Conservation (phyloP, 1,140 invertebrate species). For the Lordiphosa collinella region DNA sequence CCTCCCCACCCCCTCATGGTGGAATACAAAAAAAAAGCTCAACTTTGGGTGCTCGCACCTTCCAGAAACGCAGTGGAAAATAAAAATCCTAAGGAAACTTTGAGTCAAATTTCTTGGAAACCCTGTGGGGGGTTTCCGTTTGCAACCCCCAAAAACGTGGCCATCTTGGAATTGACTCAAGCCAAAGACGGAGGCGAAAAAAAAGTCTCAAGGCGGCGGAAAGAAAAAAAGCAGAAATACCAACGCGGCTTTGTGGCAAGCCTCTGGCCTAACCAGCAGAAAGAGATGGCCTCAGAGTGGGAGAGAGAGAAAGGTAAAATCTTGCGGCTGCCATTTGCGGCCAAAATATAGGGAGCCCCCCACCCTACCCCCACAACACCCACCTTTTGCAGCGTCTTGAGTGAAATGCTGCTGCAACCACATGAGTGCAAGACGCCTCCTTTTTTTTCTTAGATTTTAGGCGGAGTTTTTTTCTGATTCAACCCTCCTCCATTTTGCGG, state of each 20-base stretch:
- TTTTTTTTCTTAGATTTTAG: slow-evolving; percentile 7
- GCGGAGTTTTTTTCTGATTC: slow-evolving; percentile 38
- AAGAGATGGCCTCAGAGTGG: slow-evolving; percentile 8
- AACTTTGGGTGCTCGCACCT: slow-evolving; percentile 61
- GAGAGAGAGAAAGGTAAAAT: slow-evolving; percentile 47
- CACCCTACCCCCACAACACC: not conserved
- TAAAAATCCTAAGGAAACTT: slow-evolving; percentile 11
- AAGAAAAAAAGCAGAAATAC: slow-evolving; percentile 12
- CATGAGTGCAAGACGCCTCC: too few species aligned
- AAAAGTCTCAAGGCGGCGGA: not conserved
- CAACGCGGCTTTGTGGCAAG: slow-evolving; percentile 67
- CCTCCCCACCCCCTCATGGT: slow-evolving; percentile 15
- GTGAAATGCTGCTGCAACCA: slow-evolving; percentile 12
- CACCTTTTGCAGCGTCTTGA: slow-evolving; percentile 19
- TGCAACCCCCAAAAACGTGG: slow-evolving; percentile 54
- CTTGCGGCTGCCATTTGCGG: slow-evolving; percentile 79
- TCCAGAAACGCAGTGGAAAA: slow-evolving; percentile 1
- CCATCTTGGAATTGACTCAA: slow-evolving; percentile 59
- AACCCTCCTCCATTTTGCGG: slow-evolving; percentile 50
- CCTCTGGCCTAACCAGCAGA: slow-evolving; percentile 47
- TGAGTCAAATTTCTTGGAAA: not conserved
- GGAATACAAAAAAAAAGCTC: slow-evolving; percentile 66
- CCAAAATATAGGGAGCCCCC: slow-evolving; percentile 42
- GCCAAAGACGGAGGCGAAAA: slow-evolving; percentile 28
- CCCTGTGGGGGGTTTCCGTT: not conserved